These are phyloP conservation scores for Drosophila kikkawai DNA, from an alignment of 1,140 invertebrate species.

Conservation along the genomic window DNA sequence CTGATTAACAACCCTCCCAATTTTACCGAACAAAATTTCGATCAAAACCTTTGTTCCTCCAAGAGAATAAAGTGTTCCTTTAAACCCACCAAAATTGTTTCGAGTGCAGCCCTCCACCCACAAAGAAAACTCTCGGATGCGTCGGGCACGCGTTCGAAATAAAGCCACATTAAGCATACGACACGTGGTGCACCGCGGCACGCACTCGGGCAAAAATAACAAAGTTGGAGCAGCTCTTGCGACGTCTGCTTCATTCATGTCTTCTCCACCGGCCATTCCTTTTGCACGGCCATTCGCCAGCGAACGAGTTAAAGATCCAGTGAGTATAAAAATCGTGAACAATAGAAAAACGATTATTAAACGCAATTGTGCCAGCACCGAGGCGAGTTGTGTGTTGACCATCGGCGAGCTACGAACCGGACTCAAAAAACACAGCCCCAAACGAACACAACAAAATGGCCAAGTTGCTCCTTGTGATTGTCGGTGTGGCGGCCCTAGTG, in stretches of 20 bases:
- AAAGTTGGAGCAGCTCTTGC: constrained; percentile 56
- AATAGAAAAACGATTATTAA: constrained; percentile 85
- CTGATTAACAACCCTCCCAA: too few species aligned
- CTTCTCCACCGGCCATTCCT: constrained; percentile 78
- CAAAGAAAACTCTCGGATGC: constrained; percentile 32
- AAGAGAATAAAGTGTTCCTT: too few species aligned
- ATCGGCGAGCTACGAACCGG: constrained; percentile 36
- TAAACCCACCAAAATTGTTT: neutral
- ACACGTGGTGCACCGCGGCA: constrained; percentile 70
- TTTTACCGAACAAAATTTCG: too few species aligned
- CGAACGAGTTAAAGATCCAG: constrained; percentile 69
- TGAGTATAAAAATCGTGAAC: constrained; percentile 85
- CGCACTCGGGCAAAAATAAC: constrained; percentile 59
- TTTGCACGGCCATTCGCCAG: constrained; percentile 41
- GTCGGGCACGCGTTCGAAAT: constrained; percentile 69
- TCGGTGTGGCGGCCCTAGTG: constrained; percentile 58
- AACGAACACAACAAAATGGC: constrained; percentile 58
- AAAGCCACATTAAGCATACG: constrained; percentile 77
- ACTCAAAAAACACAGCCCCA: constrained; percentile 10
- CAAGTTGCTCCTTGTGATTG: constrained; percentile 73
- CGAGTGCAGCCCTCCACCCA: constrained; percentile 11
- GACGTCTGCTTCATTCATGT: constrained; percentile 70
- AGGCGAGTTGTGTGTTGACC: constrained; percentile 76
- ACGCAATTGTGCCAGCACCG: constrained; percentile 80
- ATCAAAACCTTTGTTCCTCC: neutral